Evolutionary conservation across 2,113 vertebrate species (phyloP), one percentile per base, ranked within the genome.

Genomic region (Glareola pratincola): DNA sequence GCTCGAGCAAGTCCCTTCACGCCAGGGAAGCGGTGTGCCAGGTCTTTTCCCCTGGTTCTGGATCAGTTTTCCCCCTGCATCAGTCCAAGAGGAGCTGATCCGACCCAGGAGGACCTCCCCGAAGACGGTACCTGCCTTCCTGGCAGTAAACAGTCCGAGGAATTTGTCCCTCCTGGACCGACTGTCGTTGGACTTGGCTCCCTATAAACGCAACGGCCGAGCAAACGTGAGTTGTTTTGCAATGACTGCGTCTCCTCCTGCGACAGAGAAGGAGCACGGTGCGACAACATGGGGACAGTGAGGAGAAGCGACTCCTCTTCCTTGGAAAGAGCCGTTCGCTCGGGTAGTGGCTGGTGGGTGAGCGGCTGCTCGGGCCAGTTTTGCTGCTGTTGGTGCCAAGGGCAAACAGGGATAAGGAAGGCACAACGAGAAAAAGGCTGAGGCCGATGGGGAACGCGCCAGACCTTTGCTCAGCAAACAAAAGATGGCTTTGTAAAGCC

Each of bases 401-500:
- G 75, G 50, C 92, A 79, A 77, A 63, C 74, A 39, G 57, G 92
- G 43, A 93, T 76, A 34, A 94, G 93, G 96, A 91, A 88, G 60
- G 81, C 53, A 51, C 8, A 8, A 21, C 3, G 62, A 89, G 77
- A 81, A 68, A 87, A 91, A 63, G 77, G 90, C 86, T 64, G 89
- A 79, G 85, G 67, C 71, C 0, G 3, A 59, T 10, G 2, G 37
- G 37, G 48, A 83, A 32, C 3, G 2, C 1, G 0, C 30, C 51
- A 93, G 96, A 91, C 96, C 96, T 97, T 95, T 97, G 94, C 89
- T 95, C 91, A 88, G 91, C 59, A 82, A 94, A 97, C 8, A 54
- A 66, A 76, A 82, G 69, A 75, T 95, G 56, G 2, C 29, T 96
- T 6, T 72, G 85, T 75, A 51, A 74, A 91, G 36, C 34, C 54